phyloP scores from a whole-genome alignment of 2,797 vertebrate genomes.

The Echeneis naucrates region DNA sequence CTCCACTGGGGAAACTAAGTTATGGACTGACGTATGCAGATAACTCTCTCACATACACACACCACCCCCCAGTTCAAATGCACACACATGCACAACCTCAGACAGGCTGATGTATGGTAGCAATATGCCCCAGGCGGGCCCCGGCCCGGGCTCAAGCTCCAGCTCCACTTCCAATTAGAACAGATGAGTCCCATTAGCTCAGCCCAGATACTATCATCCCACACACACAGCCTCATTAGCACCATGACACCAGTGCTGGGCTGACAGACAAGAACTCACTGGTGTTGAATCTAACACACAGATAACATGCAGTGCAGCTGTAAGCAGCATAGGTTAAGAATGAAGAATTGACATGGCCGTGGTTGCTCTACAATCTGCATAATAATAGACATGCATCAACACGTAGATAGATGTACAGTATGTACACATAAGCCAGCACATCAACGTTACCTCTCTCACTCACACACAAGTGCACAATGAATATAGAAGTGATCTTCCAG shows the following conservation, averaged over 20 bases:
- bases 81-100: conserved; percentile 67
- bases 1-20: conserved; percentile 82
- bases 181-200: conserved; percentile 87
- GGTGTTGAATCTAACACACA: conserved; percentile 77
- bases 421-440: conserved; percentile 64
- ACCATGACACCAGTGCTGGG: conserved; percentile 69
- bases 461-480: conserved; percentile 50
- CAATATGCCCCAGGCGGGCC: conserved; percentile 87
- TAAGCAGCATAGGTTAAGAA: conserved; percentile 59
- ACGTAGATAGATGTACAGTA: conserved; percentile 69
- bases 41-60: conserved; percentile 68
- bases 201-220: conserved; percentile 81
- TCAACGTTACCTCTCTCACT: conserved; percentile 60
- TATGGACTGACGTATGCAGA: conserved; percentile 83
- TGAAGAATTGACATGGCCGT: conserved; percentile 68
- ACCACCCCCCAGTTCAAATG: conserved; percentile 27
- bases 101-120: conserved; percentile 88
- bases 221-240: conserved; percentile 80
- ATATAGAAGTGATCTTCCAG: conserved; percentile 73
- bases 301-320: conserved; percentile 69
- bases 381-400: conserved; percentile 75
- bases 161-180: conserved; percentile 83
- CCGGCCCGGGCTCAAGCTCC: conserved; percentile 70
- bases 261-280: conserved; percentile 74
- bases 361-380: conserved; percentile 67